Evolutionary conservation across 2,797 vertebrate species (phyloP).

Genomic region (Coilia nasus): DNA sequence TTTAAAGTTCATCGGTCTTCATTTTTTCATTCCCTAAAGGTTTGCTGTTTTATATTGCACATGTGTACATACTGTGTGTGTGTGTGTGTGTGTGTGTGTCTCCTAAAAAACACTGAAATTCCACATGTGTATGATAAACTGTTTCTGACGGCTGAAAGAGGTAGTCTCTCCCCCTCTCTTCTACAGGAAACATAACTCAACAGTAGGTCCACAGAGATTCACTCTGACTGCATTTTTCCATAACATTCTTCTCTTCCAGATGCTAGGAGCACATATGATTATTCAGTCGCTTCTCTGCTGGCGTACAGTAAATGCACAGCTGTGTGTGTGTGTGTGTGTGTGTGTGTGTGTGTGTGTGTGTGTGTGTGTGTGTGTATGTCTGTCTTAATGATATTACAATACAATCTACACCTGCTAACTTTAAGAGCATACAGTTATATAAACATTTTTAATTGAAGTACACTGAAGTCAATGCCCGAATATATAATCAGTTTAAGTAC

Average conservation of each 20-base stretch:
- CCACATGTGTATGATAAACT: not conserved
- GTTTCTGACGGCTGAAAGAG: not conserved
- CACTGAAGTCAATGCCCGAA: no score
- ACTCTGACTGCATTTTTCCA: not conserved
- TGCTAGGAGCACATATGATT: not conserved
- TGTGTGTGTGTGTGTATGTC: conserved; percentile 4
- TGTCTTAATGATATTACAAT: not conserved
- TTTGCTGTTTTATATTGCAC: no score
- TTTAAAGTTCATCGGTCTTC: no score
- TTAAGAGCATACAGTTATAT: no score
- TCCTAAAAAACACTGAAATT: not conserved
- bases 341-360: conserved; percentile 17
- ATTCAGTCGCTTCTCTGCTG: no score
- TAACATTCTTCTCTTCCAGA: not conserved
- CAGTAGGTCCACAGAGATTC: not conserved
- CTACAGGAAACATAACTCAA: not conserved
- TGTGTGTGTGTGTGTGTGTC: not conserved
- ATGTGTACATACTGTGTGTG: not conserved
- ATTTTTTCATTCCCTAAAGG: not conserved
- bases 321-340: not conserved
- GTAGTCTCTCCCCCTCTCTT: not conserved
- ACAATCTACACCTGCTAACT: no score
- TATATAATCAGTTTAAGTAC: no score
- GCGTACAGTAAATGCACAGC: no score
- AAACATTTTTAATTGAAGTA: no score